Evolutionary conservation across 2,113 vertebrate genomes (phyloP).

Genomic region (Acanthisitta chloris): DNA sequence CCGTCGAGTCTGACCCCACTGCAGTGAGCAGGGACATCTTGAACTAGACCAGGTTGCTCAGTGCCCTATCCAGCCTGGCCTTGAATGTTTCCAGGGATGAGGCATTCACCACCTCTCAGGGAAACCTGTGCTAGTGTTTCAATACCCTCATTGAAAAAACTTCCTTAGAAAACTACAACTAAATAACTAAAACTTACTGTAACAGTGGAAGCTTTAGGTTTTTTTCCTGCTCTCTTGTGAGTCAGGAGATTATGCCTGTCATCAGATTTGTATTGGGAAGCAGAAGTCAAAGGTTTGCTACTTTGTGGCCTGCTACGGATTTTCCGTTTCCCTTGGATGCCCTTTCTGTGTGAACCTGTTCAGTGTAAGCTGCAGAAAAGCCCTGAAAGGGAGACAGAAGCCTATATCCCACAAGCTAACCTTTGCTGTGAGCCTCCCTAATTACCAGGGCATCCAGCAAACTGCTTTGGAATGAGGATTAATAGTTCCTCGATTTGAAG

Average conservation of each 20-base stretch:
- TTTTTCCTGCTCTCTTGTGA: background rate
- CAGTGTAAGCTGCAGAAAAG: background rate
- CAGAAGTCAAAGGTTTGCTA: background rate
- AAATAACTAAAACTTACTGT: background rate
- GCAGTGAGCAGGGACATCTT: background rate
- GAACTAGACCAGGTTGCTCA: background rate
- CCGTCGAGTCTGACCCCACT: background rate
- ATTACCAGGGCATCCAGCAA: background rate
- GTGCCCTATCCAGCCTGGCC: fast-evolving
- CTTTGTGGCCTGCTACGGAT: fast-evolving
- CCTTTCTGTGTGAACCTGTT: background rate
- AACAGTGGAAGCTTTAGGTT: background rate
- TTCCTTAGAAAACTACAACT: background rate
- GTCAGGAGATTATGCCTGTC: background rate
- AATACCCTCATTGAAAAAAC: background rate
- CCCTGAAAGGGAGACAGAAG: background rate
- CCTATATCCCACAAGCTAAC: background rate
- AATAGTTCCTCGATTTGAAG: background rate
- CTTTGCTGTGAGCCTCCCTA: background rate
- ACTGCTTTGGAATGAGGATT: background rate
- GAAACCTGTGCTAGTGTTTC: background rate
- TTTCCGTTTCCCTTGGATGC: background rate
- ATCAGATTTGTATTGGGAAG: background rate
- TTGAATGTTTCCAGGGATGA: background rate
- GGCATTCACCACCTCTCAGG: background rate